Percentiles rank a stretch among this genome's conserved stretches.
phyloP scores from a whole-genome alignment of 2,797 vertebrate genomes.

The Gallinago solitaria region DNA sequence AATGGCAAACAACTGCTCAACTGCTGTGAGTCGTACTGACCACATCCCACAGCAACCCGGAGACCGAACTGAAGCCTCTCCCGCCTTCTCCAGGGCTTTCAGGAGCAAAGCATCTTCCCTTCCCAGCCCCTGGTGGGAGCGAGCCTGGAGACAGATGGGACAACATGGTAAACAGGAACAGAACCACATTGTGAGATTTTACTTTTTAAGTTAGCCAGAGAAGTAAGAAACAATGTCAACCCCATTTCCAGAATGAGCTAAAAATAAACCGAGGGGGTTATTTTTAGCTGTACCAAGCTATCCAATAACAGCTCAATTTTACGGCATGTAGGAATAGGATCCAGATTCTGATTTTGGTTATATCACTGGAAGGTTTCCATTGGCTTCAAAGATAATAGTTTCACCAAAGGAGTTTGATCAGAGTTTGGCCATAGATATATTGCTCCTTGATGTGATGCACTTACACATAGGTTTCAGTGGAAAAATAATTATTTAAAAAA shows the following conservation, averaged over 20 bases:
- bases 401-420: background rate
- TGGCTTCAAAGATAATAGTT: background rate
- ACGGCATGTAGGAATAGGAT: background rate
- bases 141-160: background rate
- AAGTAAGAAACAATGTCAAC: conserved; percentile 36
- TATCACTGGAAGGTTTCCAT: background rate
- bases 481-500: background rate
- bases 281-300: background rate
- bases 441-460: background rate
- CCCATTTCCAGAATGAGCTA: background rate
- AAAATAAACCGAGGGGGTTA: conserved; percentile 21
- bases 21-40: background rate
- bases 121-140: no score
- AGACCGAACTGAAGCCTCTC: background rate
- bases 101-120: background rate
- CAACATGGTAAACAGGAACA: background rate
- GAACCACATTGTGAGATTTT: background rate
- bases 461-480: background rate
- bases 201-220: background rate
- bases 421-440: background rate
- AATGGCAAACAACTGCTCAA: background rate
- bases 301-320: background rate
- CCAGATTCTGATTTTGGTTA: conserved; percentile 30
- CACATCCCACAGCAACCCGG: background rate
- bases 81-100: background rate